Evolutionary conservation across 2,797 vertebrate species (phyloP).

Genomic region (Ptychadena robeensis): DNA sequence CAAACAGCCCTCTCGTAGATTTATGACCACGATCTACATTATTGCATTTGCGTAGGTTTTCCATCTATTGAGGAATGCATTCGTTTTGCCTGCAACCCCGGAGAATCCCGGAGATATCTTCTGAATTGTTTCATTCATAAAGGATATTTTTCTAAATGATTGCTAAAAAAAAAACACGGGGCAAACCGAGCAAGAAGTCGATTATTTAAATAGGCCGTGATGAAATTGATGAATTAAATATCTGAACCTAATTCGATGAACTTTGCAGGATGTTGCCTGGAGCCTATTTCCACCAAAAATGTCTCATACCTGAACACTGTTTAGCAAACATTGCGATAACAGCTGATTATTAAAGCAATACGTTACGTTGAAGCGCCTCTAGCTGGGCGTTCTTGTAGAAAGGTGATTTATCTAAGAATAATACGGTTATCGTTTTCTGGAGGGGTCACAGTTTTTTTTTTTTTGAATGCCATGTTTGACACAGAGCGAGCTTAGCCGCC

Average conservation of each 20-base stretch:
- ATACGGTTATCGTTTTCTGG: neutral
- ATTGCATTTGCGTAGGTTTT: neutral
- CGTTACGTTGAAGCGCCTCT: constrained; percentile 14
- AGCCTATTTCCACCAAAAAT: constrained; percentile 11
- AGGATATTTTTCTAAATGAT: constrained; percentile 31
- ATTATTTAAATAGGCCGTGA: constrained; percentile 5
- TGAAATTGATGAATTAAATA: constrained; percentile 47
- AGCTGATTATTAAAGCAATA: constrained; percentile 46
- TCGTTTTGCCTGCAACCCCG: constrained; percentile 25
- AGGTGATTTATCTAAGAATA: constrained; percentile 20
- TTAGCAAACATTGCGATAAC: constrained; percentile 39
- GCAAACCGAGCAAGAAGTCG: constrained; percentile 3
- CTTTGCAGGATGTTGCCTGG: constrained; percentile 9
- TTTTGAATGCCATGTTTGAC: neutral
- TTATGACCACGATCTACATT: constrained; percentile 4
- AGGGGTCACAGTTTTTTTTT: constrained; percentile 23
- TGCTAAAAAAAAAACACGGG: neutral
- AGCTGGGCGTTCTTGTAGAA: neutral
- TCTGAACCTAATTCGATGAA: constrained; percentile 35
- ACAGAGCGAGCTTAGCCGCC: neutral
- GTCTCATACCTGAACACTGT: constrained; percentile 4
- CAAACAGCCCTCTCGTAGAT: constrained; percentile 5
- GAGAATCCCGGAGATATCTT: neutral
- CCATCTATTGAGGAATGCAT: constrained; percentile 11
- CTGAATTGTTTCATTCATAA: constrained; percentile 4